These are phyloP conservation scores for Misgurnus mizolepis DNA, from an alignment of 2,113 vertebrate genomes.

Conservation along the genomic window DNA sequence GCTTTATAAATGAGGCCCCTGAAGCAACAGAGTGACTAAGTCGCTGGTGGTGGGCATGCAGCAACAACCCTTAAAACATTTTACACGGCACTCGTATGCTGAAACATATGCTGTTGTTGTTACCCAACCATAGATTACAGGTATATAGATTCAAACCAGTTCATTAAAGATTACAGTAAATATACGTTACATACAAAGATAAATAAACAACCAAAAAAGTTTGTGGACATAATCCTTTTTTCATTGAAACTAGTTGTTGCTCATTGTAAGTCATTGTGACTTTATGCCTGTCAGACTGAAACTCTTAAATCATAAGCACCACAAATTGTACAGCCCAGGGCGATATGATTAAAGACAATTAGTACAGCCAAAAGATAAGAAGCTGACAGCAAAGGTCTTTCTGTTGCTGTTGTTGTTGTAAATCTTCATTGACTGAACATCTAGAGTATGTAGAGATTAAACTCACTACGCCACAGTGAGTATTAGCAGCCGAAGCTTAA, in stretches of 20 bases:
- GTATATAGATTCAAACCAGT: neutral
- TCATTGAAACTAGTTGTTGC: neutral
- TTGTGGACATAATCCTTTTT: neutral
- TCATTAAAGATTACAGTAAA: neutral
- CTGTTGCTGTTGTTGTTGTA: slow-evolving; percentile 11
- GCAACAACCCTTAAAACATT: too few relatives aligned
- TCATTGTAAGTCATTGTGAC: neutral
- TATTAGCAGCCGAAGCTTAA: slow-evolving; percentile 37
- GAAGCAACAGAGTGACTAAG: too few relatives aligned
- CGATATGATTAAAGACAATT: slow-evolving; percentile 30
- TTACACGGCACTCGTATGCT: too few relatives aligned
- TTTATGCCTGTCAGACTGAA: slow-evolving; percentile 19
- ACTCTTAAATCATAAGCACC: slow-evolving; percentile 3
- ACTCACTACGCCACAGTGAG: slow-evolving; percentile 42
- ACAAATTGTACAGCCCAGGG: neutral
- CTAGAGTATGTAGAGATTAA: slow-evolving; percentile 35
- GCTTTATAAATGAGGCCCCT: too few relatives aligned
- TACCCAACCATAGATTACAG: neutral
- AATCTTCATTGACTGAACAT: slow-evolving; percentile 41
- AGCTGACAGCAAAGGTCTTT: neutral
- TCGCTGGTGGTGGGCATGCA: too few relatives aligned
- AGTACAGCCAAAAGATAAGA: slow-evolving; percentile 22
- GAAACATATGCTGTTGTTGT: neutral
- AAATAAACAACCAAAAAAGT: neutral
- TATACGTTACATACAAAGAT: neutral